phyloP scores from a whole-genome alignment of 2,888 invertebrate species.

The Charanyca ferruginea region DNA sequence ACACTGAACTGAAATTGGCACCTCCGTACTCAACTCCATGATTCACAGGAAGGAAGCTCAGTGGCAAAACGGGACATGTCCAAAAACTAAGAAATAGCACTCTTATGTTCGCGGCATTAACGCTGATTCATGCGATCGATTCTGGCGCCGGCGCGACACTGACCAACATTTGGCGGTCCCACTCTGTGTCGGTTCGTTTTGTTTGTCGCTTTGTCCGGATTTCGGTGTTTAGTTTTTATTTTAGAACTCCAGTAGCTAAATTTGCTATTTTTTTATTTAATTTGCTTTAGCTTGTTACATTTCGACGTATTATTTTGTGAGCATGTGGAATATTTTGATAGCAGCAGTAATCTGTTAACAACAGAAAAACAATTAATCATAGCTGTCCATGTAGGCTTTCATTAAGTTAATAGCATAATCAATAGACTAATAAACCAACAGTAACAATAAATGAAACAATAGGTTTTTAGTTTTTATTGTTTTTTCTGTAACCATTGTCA shows the following conservation, averaged over 20 bases:
- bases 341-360: not conserved
- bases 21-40: conserved; percentile 78
- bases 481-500: not conserved
- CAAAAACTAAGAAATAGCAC: conserved; percentile 77
- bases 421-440: not conserved
- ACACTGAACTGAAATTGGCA: conserved; percentile 81
- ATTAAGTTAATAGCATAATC: conserved; percentile 1
- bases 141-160: conserved; percentile 85
- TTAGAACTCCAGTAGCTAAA: conserved; percentile 29
- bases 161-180: conserved; percentile 77
- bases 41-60: conserved; percentile 87
- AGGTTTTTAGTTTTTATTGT: not conserved
- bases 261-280: conserved; percentile 14
- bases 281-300: conserved; percentile 10
- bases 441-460: not conserved
- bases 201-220: conserved; percentile 55
- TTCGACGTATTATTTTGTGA: not conserved
- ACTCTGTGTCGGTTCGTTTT: conserved; percentile 62
- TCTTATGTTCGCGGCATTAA: conserved; percentile 71
- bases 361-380: conserved; percentile 1
- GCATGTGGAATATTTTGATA: conserved; percentile 1
- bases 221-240: conserved; percentile 58
- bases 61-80: conserved; percentile 86
- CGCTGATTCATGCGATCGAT: conserved; percentile 85
- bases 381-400: not conserved